Percentiles rank a stretch among this genome's conserved stretches.
These are phyloP conservation scores for Montipora foliosa DNA, from an alignment of 64 coral and sea anemone species.

Conservation along the genomic window DNA sequence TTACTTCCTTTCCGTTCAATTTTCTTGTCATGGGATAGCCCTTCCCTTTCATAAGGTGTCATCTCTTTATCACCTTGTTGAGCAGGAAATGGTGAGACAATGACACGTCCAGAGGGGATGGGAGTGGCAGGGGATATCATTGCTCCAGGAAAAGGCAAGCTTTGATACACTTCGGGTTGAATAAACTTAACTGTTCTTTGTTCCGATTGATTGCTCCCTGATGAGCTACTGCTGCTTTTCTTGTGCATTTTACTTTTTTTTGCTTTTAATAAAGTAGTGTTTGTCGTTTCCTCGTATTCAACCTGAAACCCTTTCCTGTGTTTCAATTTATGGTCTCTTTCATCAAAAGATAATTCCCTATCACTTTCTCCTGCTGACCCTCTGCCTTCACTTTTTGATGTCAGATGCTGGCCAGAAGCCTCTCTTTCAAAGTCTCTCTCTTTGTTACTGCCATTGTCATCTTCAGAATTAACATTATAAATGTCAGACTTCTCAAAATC, in stretches of 20 bases:
- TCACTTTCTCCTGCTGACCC: not conserved
- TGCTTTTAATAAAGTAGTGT: slow-evolving; percentile 1
- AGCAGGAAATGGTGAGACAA: slow-evolving; percentile 60
- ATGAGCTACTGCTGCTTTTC: slow-evolving; percentile 34
- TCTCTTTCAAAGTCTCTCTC: not conserved
- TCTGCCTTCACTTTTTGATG: not conserved
- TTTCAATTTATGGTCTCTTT: not conserved
- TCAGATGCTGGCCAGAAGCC: not conserved
- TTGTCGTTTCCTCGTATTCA: slow-evolving; percentile 26
- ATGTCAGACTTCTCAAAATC: not conserved
- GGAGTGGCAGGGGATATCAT: slow-evolving; percentile 72
- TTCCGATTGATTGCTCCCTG: slow-evolving; percentile 32
- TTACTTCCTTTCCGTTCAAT: slow-evolving; percentile 40
- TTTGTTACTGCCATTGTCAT: slow-evolving; percentile 19
- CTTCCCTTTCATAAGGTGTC: slow-evolving; percentile 11
- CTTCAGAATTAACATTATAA: not conserved
- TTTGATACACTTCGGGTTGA: slow-evolving; percentile 82
- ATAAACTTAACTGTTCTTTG: slow-evolving; percentile 76
- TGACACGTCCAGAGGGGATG: slow-evolving; percentile 78
- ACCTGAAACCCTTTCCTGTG: not conserved
- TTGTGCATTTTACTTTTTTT: slow-evolving; percentile 41
- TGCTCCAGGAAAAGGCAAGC: slow-evolving; percentile 39
- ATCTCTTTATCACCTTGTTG: slow-evolving; percentile 1
- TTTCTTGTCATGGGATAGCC: slow-evolving; percentile 45
- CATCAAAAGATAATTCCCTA: not conserved